These are phyloP conservation scores for Phaonia tiefii DNA, from an alignment of 2,888 invertebrate genomes.

Conservation along the genomic window DNA sequence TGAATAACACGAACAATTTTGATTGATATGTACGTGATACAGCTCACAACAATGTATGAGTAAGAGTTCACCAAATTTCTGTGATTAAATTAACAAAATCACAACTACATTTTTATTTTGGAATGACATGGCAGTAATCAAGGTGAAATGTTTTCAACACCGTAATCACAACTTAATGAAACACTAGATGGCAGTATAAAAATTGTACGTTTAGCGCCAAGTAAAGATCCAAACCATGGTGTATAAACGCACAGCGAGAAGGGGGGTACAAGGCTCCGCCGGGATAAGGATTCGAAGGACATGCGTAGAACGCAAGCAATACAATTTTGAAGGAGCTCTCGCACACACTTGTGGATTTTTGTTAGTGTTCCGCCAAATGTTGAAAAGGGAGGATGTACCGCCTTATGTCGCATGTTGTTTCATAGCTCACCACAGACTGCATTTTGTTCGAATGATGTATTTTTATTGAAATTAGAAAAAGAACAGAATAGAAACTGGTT, in stretches of 20 bases:
- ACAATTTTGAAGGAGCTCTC: constrained; percentile 20
- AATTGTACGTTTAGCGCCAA: neutral
- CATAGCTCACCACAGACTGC: constrained; percentile 16
- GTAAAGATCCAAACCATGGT: constrained; percentile 59
- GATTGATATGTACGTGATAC: constrained; percentile 59
- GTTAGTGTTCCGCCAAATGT: constrained; percentile 58
- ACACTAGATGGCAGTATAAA: constrained; percentile 59
- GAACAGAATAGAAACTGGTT: constrained; percentile 32
- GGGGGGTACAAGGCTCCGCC: constrained; percentile 53
- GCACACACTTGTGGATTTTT: constrained; percentile 43
- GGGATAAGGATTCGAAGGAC: constrained; percentile 50
- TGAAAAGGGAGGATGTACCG: constrained; percentile 45
- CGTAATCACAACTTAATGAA: neutral
- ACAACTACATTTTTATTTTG: constrained; percentile 13
- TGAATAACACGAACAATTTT: constrained; percentile 48
- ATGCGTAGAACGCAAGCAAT: constrained; percentile 55
- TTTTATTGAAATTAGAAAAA: constrained; percentile 21
- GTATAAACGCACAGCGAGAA: constrained; percentile 19
- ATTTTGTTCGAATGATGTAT: constrained; percentile 14
- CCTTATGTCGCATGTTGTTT: constrained; percentile 31
- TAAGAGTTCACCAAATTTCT: neutral
- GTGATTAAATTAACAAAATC: constrained; percentile 6
- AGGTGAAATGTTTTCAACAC: constrained; percentile 38
- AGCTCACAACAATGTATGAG: neutral
- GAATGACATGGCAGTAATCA: constrained; percentile 18